These are phyloP conservation scores for Acrocephalus kingi DNA, from an alignment of 2,113 vertebrate genomes.

Conservation along the genomic window DNA sequence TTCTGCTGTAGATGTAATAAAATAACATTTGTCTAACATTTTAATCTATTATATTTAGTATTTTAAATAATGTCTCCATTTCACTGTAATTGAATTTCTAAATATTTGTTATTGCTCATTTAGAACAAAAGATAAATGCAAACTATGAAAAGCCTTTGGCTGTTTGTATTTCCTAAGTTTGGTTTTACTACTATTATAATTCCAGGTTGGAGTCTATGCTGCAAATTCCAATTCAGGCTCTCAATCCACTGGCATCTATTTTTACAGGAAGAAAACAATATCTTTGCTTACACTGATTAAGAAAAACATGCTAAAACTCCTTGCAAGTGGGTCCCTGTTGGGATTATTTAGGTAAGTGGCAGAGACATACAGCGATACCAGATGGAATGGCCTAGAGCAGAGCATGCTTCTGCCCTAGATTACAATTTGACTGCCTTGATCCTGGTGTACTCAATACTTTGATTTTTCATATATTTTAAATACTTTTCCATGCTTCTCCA, in stretches of 20 bases:
- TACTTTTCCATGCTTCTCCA: fast-evolving
- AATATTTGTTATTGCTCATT: neutral
- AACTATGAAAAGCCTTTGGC: neutral
- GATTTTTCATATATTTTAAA: neutral
- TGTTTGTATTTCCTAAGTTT: neutral
- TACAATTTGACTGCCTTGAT: neutral
- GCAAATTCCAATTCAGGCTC: neutral
- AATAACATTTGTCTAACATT: neutral
- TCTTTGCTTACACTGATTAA: neutral
- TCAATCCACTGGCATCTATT: neutral
- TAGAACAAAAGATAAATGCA: neutral
- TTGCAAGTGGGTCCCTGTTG: neutral
- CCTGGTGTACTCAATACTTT: neutral
- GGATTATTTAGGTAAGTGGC: neutral
- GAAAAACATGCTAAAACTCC: neutral
- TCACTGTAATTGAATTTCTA: neutral
- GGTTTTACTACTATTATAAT: neutral
- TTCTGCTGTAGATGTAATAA: neutral
- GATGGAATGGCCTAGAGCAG: neutral
- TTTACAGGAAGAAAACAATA: neutral
- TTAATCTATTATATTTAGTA: neutral
- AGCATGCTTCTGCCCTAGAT: neutral
- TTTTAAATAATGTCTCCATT: neutral
- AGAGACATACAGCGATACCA: neutral
- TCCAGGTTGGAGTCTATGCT: neutral